A percentile compares a stretch with the other conserved stretches of the same genome.
phyloP scores from a whole-genome alignment of 1,140 invertebrate species.

The Hycleus cichorii region DNA sequence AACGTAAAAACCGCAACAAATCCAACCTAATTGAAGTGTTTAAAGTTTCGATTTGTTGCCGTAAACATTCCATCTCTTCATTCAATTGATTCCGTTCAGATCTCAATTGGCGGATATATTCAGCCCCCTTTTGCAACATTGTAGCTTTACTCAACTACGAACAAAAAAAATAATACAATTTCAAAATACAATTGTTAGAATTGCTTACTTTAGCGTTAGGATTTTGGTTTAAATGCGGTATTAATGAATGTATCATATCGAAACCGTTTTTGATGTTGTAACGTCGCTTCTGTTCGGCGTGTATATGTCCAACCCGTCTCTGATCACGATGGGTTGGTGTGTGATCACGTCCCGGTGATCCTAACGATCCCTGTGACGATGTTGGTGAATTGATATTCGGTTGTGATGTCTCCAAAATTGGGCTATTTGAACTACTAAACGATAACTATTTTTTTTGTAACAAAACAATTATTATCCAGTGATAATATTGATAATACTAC shows the following conservation, averaged over 20 bases:
- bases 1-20: neutral
- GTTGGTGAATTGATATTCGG: conserved; percentile 33
- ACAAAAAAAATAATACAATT: neutral
- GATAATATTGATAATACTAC: too few species aligned
- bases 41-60: conserved; percentile 80
- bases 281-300: conserved; percentile 95
- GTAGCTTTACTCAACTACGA: conserved; percentile 92
- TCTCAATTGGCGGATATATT: conserved; percentile 88
- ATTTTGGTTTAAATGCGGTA: conserved; percentile 85
- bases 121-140: conserved; percentile 93
- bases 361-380: conserved; percentile 42
- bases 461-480: conserved; percentile 8
- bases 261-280: conserved; percentile 98
- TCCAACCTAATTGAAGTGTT: conserved; percentile 81
- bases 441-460: conserved; percentile 14
- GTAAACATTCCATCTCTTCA: conserved; percentile 81
- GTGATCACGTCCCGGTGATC: conserved; percentile 38
- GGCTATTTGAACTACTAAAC: conserved; percentile 33
- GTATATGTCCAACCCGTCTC: conserved; percentile 79
- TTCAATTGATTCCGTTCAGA: conserved; percentile 77
- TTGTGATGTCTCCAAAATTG: conserved; percentile 27
- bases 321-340: conserved; percentile 46
- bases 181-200: neutral
- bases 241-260: conserved; percentile 87
- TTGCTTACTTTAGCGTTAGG: conserved; percentile 75